phyloP scores from a whole-genome alignment of 2,797 vertebrate genomes.

The Tadarida brasiliensis region DNA sequence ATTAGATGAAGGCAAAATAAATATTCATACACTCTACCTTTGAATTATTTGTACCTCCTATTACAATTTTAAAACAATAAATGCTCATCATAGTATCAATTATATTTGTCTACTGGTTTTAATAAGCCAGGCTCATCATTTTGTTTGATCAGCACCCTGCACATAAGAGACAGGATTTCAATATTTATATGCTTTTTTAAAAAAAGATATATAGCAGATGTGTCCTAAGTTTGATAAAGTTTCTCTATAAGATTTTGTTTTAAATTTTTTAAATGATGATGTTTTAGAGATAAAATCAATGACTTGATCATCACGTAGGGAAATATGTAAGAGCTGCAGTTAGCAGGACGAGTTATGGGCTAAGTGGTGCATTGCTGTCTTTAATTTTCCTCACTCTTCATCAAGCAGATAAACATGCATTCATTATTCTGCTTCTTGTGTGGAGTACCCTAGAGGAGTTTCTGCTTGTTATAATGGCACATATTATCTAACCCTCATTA shows the following conservation, averaged over 20 bases:
- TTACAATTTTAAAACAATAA: conserved; percentile 60
- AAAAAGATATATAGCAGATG: not conserved
- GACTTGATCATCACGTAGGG: not conserved
- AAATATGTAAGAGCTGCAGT: not conserved
- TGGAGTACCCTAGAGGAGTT: not conserved
- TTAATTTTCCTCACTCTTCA: not conserved
- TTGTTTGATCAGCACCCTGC: conserved; percentile 6
- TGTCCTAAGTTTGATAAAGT: conserved; percentile 4
- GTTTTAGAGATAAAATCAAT: conserved; percentile 25
- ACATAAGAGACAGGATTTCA: not conserved
- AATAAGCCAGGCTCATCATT: not conserved
- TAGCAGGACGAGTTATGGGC: not conserved
- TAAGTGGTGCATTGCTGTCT: not conserved
- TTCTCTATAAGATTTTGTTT: conserved; percentile 9
- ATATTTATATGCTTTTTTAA: not conserved
- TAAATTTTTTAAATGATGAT: not conserved
- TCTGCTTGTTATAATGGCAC: not conserved
- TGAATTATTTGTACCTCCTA: conserved; percentile 55
- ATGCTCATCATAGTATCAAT: not conserved
- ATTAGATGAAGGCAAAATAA: conserved; percentile 75
- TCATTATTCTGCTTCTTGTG: conserved; percentile 24
- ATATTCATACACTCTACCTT: conserved; percentile 68
- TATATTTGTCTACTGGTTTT: conserved; percentile 42
- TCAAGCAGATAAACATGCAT: not conserved
- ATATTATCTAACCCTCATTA: not conserved